phyloP scores from a whole-genome alignment of 2,888 invertebrate genomes.

The Aradus depressus region DNA sequence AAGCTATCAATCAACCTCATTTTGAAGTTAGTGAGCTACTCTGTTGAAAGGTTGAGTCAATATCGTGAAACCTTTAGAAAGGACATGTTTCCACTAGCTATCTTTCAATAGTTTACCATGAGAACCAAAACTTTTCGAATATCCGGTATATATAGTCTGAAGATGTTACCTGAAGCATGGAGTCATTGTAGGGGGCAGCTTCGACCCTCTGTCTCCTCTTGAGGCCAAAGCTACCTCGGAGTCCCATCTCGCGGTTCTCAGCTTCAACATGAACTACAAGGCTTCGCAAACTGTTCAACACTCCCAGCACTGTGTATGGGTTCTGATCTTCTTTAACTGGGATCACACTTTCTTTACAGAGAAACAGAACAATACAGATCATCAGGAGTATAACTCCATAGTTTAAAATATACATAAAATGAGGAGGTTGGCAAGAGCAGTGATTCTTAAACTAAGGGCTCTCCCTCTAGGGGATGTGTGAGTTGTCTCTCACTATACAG shows the following conservation, averaged over 20 bases:
- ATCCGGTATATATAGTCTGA: no score
- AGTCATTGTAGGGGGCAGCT: conserved; percentile 34
- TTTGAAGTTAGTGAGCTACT: no score
- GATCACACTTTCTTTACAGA: conserved; percentile 44
- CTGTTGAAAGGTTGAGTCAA: no score
- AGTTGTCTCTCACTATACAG: no score
- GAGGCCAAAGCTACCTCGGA: conserved; percentile 36
- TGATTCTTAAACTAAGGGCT: no score
- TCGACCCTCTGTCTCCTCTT: conserved; percentile 34
- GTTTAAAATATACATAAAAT: no score
- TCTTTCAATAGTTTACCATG: no score
- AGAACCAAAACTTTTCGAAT: no score
- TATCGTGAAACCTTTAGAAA: no score
- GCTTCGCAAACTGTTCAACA: conserved; percentile 48
- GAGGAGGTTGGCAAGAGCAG: conserved; percentile 2
- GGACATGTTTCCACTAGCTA: no score
- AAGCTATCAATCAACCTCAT: no score
- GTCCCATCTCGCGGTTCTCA: conserved; percentile 27
- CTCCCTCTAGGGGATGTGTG: no score
- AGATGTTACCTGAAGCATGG: conserved; percentile 36
- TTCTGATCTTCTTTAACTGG: conserved; percentile 44
- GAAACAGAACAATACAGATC: conserved; percentile 13
- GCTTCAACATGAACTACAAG: conserved; percentile 40
- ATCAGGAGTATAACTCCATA: neutral
- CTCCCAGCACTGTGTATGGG: conserved; percentile 43